These are phyloP conservation scores for Cosmopolites sordidus DNA, from an alignment of 2,888 invertebrate genomes.

Conservation along the genomic window DNA sequence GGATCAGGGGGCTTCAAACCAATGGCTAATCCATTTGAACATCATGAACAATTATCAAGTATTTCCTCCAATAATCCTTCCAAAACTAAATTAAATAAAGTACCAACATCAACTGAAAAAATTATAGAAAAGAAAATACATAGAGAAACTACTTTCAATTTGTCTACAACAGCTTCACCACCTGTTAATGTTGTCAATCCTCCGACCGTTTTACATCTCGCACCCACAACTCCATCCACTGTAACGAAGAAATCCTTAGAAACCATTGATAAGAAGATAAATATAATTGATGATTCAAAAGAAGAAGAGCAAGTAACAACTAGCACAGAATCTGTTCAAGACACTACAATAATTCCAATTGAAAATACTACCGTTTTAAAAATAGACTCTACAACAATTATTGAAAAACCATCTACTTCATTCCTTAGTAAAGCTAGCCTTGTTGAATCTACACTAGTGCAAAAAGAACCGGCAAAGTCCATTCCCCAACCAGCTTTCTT, in stretches of 20 bases:
- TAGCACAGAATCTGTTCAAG: constrained; percentile 13
- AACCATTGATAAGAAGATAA: not conserved
- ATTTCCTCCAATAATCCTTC: not conserved
- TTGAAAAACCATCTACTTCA: not conserved
- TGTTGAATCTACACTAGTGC: not conserved
- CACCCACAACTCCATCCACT: not conserved
- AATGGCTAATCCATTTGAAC: constrained; percentile 40
- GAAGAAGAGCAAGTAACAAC: not conserved
- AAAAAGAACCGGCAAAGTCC: constrained; percentile 48
- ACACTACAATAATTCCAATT: constrained; percentile 10
- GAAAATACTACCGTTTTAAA: constrained; percentile 22
- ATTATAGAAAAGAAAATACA: not conserved
- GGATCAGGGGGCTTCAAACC: constrained; percentile 72
- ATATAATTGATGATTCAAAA: not conserved
- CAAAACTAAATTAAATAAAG: not conserved
- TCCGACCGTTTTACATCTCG: too few relatives aligned
- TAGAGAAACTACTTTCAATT: not conserved
- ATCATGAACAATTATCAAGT: not conserved
- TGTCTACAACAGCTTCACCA: not conserved
- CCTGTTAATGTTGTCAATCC: too few relatives aligned
- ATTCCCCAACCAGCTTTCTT: constrained; percentile 55
- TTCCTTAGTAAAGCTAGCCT: not conserved
- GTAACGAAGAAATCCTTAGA: not conserved
- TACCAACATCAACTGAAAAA: not conserved
- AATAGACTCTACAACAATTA: constrained; percentile 14